Conservation (phyloP, 2,888 invertebrate genomes). For the Synanthedon tipuliformis region DNA sequence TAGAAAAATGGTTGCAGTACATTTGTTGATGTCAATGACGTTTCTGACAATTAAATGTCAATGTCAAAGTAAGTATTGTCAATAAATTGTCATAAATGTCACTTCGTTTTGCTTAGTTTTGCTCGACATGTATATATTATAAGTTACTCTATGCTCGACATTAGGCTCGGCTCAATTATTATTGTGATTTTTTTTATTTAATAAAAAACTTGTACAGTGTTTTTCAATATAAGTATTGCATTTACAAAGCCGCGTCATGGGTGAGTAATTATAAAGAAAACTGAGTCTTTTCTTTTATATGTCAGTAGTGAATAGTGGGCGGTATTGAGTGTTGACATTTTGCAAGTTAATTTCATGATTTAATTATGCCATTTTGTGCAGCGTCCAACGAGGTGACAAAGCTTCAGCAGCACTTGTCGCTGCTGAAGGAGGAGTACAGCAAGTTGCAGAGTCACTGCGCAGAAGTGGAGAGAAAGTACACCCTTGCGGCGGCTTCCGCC, state of each 20-base stretch:
- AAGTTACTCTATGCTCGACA: too few species aligned
- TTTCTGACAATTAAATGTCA: too few species aligned
- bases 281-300: conserved; percentile 13
- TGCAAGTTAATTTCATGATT: conserved; percentile 12
- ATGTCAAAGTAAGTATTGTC: too few species aligned
- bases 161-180: neutral
- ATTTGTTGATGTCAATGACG: too few species aligned
- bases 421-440: conserved; percentile 91
- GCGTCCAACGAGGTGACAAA: conserved; percentile 73
- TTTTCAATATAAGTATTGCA: conserved; percentile 16
- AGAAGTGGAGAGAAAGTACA: conserved; percentile 87
- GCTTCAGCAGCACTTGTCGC: conserved; percentile 85
- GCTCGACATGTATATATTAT: too few species aligned
- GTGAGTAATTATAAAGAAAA: conserved; percentile 37
- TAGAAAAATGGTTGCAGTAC: too few species aligned
- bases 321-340: conserved; percentile 30
- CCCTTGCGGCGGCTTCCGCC: conserved; percentile 77
- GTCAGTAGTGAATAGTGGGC: conserved; percentile 41
- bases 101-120: too few species aligned
- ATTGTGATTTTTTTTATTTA: conserved; percentile 4
- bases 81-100: too few species aligned
- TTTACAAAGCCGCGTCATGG: conserved; percentile 40
- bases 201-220: conserved; percentile 21
- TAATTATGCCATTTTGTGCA: conserved; percentile 43
- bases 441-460: conserved; percentile 85